phyloP scores from a whole-genome alignment of 2,888 invertebrate genomes.

The Dicyrtomina minuta region DNA sequence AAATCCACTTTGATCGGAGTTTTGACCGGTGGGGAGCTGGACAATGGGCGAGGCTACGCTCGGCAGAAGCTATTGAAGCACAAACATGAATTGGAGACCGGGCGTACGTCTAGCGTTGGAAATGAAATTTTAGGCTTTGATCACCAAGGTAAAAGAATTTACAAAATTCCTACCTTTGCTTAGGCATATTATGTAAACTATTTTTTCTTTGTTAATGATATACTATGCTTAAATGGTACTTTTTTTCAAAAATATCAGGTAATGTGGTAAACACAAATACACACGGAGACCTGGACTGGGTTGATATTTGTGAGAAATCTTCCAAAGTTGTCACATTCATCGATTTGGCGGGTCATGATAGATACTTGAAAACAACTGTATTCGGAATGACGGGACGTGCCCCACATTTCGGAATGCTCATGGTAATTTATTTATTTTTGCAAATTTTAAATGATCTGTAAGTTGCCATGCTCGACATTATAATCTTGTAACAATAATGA shows the following conservation, averaged over 20 bases:
- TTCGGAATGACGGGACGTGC: constrained; percentile 72
- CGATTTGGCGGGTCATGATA: constrained; percentile 97
- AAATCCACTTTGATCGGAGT: constrained; percentile 97
- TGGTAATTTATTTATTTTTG: constrained; percentile 64
- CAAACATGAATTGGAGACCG: constrained; percentile 98
- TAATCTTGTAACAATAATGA: neutral
- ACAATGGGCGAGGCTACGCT: constrained; percentile 87
- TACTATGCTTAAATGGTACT: neutral
- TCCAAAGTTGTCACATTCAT: constrained; percentile 98
- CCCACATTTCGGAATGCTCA: constrained; percentile 97
- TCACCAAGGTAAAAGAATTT: constrained; percentile 67
- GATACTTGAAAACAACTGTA: constrained; percentile 92
- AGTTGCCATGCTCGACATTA: neutral
- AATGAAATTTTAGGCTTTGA: constrained; percentile 99
- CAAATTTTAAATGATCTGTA: neutral
- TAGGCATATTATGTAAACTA: neutral
- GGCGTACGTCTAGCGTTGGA: constrained; percentile 97
- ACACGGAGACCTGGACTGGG: constrained; percentile 97
- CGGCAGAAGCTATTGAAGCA: constrained; percentile 81
- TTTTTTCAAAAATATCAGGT: constrained; percentile 57
- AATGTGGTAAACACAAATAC: constrained; percentile 97
- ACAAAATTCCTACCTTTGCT: neutral
- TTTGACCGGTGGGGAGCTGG: constrained; percentile 94
- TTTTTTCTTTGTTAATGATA: neutral
- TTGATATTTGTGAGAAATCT: constrained; percentile 95